phyloP scores from a whole-genome alignment of 1,140 invertebrate species.

The Lordiphosa mommai region DNA sequence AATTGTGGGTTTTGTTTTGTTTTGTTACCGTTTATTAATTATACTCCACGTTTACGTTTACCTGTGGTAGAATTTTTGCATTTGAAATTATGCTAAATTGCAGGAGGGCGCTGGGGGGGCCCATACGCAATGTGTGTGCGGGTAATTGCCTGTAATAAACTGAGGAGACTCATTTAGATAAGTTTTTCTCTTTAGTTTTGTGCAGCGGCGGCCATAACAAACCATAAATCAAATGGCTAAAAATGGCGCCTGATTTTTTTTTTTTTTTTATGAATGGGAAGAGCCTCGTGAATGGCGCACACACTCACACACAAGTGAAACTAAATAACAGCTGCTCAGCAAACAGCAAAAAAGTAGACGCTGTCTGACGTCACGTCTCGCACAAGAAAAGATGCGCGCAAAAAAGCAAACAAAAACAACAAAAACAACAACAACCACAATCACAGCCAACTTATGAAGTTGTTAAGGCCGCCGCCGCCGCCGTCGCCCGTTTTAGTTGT shows the following conservation, averaged over 20 bases:
- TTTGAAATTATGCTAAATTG: slow-evolving; percentile 11
- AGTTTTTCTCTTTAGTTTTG: neutral
- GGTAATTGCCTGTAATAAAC: slow-evolving; percentile 8
- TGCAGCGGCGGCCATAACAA: neutral
- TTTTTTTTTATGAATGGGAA: neutral
- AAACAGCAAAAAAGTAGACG: neutral
- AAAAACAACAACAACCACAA: neutral
- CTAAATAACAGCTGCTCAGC: slow-evolving; percentile 9
- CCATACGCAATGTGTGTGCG: neutral
- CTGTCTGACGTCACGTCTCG: neutral
- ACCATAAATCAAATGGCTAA: neutral
- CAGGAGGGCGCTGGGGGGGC: neutral
- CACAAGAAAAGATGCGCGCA: neutral
- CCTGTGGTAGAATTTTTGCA: slow-evolving; percentile 2
- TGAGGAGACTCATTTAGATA: slow-evolving; percentile 6
- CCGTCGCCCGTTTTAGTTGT: neutral
- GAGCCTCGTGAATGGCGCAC: neutral
- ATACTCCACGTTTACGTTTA: slow-evolving; percentile 1
- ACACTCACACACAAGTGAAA: slow-evolving; percentile 1
- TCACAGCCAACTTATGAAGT: neutral
- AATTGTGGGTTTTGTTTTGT: neutral
- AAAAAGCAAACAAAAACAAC: neutral
- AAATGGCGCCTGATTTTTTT: neutral
- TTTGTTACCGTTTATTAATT: slow-evolving; percentile 9
- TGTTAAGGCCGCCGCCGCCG: neutral